Evolutionary conservation across 2,888 invertebrate genomes (phyloP), one percentile per base, ranked within the genome.

Genomic region (Cheilosia scutellata): DNA sequence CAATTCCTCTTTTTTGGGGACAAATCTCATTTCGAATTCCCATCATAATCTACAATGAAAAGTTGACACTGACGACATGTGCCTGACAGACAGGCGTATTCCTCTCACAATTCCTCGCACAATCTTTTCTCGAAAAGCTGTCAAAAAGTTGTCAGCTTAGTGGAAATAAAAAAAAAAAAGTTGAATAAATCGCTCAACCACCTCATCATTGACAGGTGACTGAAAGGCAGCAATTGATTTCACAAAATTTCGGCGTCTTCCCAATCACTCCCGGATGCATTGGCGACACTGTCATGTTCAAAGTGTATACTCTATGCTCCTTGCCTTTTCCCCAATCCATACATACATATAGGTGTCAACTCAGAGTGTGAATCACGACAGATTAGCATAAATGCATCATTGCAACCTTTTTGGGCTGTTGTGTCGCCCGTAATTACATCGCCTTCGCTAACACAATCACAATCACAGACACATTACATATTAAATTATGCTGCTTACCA

Each of bases 311-410:
- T 20, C 51, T 20, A 20, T 0, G 2, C 20, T 20, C 20, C 20
- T 20, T 20, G 20, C 47, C 11, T 11, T 3, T 1, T 7, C 7
- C 47, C 11, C 5, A 51, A 16, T n/a, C 7, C 9, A 9, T 9
- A 40, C 40, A 60, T 62, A 20, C 20, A 20, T 47, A 72, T 47
- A 72, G 68, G 86, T 82, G 86, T 82, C 82, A 86, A 68, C 44
- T 68, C 49, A 42, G 31, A 68, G 76, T 86, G 86, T 86, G 76
- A 82, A 72, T 76, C 80, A 86, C 55, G 68, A 72, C 72, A 72
- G 76, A 86, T 86, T 86, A 86, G 76, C 76, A 77, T 80, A 82
- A 68, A 83, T 83, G 74, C 83, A 83, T 78, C 83, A 74, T 71
- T 58, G 53, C 42, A 42, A 44, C 57, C n/a, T 16, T 63, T 44